These are phyloP conservation scores for Helobdella robusta DNA, from an alignment of 2,888 invertebrate species.

Conservation along the genomic window DNA sequence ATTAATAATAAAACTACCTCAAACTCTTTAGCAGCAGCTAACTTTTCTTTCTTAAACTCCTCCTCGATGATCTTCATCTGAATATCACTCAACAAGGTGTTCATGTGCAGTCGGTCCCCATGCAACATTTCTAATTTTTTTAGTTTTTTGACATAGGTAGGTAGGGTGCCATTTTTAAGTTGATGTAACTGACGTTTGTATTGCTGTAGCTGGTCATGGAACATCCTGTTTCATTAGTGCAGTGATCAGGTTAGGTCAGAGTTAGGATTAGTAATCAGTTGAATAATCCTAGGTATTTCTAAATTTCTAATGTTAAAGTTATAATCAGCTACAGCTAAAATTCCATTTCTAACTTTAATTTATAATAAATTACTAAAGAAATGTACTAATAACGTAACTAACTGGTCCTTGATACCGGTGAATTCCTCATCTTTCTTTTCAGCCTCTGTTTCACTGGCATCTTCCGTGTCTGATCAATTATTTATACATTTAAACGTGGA, in stretches of 20 bases:
- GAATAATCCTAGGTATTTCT: too few relatives aligned
- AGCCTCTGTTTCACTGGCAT: constrained; percentile 89
- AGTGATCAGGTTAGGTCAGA: too few relatives aligned
- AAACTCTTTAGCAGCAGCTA: constrained; percentile 78
- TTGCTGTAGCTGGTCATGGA: constrained; percentile 75
- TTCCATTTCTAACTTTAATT: too few relatives aligned
- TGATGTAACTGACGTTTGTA: constrained; percentile 81
- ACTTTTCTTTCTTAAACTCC: constrained; percentile 77
- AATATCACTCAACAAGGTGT: constrained; percentile 49
- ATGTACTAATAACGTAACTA: constrained; percentile 47
- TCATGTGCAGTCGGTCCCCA: constrained; percentile 57
- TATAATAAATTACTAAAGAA: not conserved
- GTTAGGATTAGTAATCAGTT: too few relatives aligned
- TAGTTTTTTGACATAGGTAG: constrained; percentile 72
- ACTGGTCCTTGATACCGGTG: constrained; percentile 79
- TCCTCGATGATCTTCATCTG: constrained; percentile 74
- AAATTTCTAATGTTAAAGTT: not conserved
- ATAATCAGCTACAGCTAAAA: not conserved
- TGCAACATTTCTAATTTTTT: constrained; percentile 64
- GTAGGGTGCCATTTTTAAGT: constrained; percentile 72
- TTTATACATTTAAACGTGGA: not conserved
- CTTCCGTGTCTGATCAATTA: constrained; percentile 68
- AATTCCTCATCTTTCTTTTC: constrained; percentile 63
- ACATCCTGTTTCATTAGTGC: constrained; percentile 58
- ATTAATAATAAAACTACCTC: constrained; percentile 53